A percentile compares a stretch with the other conserved stretches of the same genome.
phyloP scores from a whole-genome alignment of 1,140 invertebrate species.

The Drosophila carrolli region DNA sequence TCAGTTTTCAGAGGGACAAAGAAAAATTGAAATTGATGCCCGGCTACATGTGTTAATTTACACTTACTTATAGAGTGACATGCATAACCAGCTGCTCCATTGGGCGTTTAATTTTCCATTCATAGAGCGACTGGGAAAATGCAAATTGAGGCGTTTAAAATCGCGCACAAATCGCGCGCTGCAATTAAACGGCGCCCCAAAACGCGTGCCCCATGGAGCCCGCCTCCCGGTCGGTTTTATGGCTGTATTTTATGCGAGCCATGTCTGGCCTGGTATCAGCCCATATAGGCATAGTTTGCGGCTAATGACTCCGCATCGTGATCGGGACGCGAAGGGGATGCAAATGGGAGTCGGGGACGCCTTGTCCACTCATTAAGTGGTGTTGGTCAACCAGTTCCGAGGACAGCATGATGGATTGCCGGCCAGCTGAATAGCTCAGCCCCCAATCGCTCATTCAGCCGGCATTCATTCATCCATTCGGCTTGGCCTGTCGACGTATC shows the following conservation, averaged over 20 bases:
- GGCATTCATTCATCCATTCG: slow-evolving; percentile 50
- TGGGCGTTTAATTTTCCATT: slow-evolving; percentile 52
- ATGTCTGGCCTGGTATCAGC: slow-evolving; percentile 44
- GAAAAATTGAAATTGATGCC: slow-evolving; percentile 60
- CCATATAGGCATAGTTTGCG: slow-evolving; percentile 43
- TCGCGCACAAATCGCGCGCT: slow-evolving; percentile 41
- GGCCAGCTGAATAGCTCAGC: slow-evolving; percentile 21
- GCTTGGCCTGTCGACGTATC: slow-evolving; percentile 19
- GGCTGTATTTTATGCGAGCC: slow-evolving; percentile 57
- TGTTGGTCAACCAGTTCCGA: slow-evolving; percentile 47
- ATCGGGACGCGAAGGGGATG: slow-evolving; percentile 25
- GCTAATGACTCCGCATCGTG: slow-evolving; percentile 51
- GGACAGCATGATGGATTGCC: slow-evolving; percentile 63
- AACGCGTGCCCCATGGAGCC: slow-evolving; percentile 31
- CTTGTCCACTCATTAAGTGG: slow-evolving; percentile 61
- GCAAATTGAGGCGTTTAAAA: slow-evolving; percentile 65
- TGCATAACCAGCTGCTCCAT: slow-evolving; percentile 45
- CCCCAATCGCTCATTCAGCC: slow-evolving; percentile 47
- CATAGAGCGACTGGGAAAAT: slow-evolving; percentile 38
- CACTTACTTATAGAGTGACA: slow-evolving; percentile 49
- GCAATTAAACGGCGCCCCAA: slow-evolving; percentile 72
- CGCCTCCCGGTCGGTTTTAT: slow-evolving; percentile 46
- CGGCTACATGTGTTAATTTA: slow-evolving; percentile 61
- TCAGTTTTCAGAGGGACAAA: slow-evolving; percentile 22
- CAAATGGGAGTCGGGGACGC: slow-evolving; percentile 44